Evolutionary conservation across 2,888 invertebrate species (phyloP).

Genomic region (Drosophila longiperda): DNA sequence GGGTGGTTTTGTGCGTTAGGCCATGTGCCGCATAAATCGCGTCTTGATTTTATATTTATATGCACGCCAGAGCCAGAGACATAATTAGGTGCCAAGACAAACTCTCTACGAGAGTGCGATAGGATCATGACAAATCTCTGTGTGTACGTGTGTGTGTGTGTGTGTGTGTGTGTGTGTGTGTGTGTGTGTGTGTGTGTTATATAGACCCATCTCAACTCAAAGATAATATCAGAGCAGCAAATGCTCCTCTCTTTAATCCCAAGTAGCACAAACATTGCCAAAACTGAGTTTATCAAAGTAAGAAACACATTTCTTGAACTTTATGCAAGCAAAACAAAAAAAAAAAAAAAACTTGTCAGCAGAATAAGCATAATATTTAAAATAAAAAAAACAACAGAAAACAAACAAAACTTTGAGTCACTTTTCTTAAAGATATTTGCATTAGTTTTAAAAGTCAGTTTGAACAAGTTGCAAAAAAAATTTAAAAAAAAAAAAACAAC

Average conservation of each 20-base stretch:
- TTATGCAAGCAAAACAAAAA: not conserved
- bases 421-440: not conserved
- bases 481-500: no score
- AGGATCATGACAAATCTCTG: conserved; percentile 69
- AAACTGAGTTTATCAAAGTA: conserved; percentile 13
- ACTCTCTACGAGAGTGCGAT: conserved; percentile 44
- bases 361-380: not conserved
- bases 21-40: conserved; percentile 61
- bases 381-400: not conserved
- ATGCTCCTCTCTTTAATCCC: conserved; percentile 23
- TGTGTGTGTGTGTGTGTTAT: not conserved
- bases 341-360: not conserved
- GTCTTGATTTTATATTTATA: conserved; percentile 73
- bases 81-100: conserved; percentile 57
- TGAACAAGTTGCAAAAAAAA: not conserved
- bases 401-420: not conserved
- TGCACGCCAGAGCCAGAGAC: conserved; percentile 50
- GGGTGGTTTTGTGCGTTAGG: not conserved
- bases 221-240: conserved; percentile 43
- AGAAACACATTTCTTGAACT: not conserved
- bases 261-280: not conserved
- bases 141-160: not conserved
- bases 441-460: not conserved
- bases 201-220: not conserved
- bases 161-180: not conserved